These are phyloP conservation scores for Polymixis flavicincta DNA, from an alignment of 2,888 invertebrate genomes.

Conservation along the genomic window DNA sequence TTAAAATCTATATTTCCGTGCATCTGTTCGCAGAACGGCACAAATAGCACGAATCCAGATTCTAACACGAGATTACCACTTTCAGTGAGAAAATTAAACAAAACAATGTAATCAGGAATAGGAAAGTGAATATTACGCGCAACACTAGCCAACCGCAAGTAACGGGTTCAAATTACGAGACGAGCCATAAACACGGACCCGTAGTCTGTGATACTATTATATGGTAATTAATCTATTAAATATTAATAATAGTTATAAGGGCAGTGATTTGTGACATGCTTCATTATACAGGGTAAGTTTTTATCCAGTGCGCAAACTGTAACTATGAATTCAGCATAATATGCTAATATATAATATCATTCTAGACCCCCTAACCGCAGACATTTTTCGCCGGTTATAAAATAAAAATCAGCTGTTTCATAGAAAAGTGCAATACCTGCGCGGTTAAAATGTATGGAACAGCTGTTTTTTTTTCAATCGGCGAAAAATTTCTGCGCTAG, in stretches of 20 bases:
- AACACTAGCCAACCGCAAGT: slow-evolving; percentile 52
- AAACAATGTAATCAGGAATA: slow-evolving; percentile 46
- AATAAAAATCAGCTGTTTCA: no score
- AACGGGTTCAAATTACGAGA: slow-evolving; percentile 46
- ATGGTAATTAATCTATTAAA: slow-evolving; percentile 43
- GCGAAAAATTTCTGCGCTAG: no score
- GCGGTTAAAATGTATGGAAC: no score
- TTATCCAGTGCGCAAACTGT: no score
- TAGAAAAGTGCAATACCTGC: no score
- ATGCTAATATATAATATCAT: no score
- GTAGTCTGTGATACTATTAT: slow-evolving; percentile 28
- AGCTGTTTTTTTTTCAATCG: no score
- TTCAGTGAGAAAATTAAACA: slow-evolving; percentile 39
- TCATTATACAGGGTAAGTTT: no score
- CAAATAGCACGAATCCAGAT: slow-evolving; percentile 17
- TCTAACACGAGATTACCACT: slow-evolving; percentile 1
- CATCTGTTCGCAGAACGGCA: neutral
- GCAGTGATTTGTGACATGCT: slow-evolving; percentile 35
- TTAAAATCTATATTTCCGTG: neutral
- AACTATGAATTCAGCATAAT: no score
- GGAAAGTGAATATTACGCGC: slow-evolving; percentile 59
- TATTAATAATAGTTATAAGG: slow-evolving; percentile 53
- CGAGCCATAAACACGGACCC: slow-evolving; percentile 14
- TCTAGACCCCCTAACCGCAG: no score
- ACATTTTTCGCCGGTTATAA: no score